phyloP scores from a whole-genome alignment of 1,140 invertebrate genomes.

The Heliconius eleuchia region DNA sequence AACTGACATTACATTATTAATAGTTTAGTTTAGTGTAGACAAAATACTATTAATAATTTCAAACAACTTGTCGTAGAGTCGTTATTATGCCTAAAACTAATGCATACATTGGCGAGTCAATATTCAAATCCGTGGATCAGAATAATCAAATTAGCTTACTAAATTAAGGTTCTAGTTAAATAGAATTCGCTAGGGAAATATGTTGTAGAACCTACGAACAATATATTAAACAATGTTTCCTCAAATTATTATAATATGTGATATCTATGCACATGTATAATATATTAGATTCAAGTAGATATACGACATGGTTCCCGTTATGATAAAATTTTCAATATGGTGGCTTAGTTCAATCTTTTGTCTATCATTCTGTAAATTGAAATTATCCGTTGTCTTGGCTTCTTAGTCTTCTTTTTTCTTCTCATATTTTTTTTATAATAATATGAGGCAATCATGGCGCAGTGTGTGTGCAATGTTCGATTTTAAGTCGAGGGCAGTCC shows the following conservation, averaged over 20 bases:
- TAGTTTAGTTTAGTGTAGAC: too few species aligned
- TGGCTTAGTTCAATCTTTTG: background rate
- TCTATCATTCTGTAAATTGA: background rate
- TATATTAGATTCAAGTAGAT: background rate
- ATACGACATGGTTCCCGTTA: background rate
- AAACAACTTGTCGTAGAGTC: background rate
- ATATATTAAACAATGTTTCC: background rate
- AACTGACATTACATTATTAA: background rate
- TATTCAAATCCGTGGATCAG: background rate
- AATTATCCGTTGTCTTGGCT: too few species aligned
- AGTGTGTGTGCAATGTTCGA: too few species aligned
- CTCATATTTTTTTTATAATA: too few species aligned
- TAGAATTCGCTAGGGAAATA: background rate
- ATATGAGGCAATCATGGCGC: too few species aligned
- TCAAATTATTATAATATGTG: background rate
- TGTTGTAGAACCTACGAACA: background rate
- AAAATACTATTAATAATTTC: background rate
- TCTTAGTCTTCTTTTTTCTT: too few species aligned
- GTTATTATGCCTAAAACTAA: background rate
- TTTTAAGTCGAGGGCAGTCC: too few species aligned
- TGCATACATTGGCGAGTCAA: background rate
- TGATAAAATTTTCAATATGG: background rate
- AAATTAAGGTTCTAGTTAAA: background rate
- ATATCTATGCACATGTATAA: slow-evolving; percentile 9
- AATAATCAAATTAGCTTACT: background rate